These are phyloP conservation scores for Chloropsis hardwickii DNA, from an alignment of 2,113 vertebrate genomes.

Conservation along the genomic window DNA sequence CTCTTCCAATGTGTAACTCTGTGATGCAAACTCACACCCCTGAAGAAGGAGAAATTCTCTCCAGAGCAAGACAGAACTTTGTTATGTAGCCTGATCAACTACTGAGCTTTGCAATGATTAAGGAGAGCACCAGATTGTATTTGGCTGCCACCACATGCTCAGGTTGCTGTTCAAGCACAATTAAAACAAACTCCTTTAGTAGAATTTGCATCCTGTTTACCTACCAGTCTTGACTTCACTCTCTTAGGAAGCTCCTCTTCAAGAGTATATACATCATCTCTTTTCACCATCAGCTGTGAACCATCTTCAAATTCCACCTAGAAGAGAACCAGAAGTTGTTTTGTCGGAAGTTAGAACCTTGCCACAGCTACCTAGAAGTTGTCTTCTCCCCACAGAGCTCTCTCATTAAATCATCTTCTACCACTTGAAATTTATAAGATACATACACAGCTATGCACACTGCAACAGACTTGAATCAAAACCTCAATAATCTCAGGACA, in stretches of 20 bases:
- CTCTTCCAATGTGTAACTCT: background rate
- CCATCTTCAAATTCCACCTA: constrained; percentile 99
- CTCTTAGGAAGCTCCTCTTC: constrained; percentile 98
- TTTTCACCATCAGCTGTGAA: constrained; percentile 92
- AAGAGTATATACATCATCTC: constrained; percentile 94
- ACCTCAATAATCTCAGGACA: background rate
- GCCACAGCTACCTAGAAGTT: background rate
- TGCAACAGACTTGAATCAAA: background rate
- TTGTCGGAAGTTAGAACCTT: background rate
- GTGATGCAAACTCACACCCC: background rate
- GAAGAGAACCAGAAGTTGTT: background rate
- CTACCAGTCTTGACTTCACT: constrained; percentile 93
- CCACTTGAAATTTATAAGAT: background rate
- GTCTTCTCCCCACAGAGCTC: background rate
- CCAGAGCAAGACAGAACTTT: background rate
- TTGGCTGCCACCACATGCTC: background rate
- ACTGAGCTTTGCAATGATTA: background rate
- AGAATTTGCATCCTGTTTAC: background rate
- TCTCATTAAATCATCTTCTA: background rate
- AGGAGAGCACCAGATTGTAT: background rate
- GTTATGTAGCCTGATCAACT: background rate
- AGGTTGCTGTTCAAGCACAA: background rate
- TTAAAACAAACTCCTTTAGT: background rate
- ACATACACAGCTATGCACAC: background rate
- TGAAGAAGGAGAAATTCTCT: background rate